Base-by-base conservation (phyloP, 2,888 invertebrate species). In the Tuta absoluta region DNA sequence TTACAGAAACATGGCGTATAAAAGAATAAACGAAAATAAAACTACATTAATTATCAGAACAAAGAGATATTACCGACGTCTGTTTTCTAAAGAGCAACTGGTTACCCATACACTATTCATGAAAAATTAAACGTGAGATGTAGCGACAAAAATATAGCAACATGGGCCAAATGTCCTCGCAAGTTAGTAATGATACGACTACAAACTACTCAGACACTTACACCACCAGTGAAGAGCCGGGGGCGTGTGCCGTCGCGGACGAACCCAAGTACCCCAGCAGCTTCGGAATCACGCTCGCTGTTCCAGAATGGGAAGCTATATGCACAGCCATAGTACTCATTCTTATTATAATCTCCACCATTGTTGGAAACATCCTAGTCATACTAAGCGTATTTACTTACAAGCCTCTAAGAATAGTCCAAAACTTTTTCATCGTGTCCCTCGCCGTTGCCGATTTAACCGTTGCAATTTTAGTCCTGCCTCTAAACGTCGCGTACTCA, bases 341-440 rank as follows among this genome's bases (percentile, higher is more conserved):
- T 58, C 93, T 97, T 71, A 96, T 98, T 76, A 98, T 98, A 69
- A 92, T 98, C 56, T 93, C 96, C 69, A 98, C 98, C 28, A 95
- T 98, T 66, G 94, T 98, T 64, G 98, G 98, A 63, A 98, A 98
- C 87, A 95, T 97, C 66, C 92, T 99, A 71, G 98, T 98, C 63
- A 98, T 98, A 73, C 93, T 98, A 49, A 97, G 98, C 79, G 98
- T 98, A n/a, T 98, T 98, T 89, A 98, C 97, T 0, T 97, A 98
- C 87, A 95, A 97, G 79, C 98, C 98, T 1, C 91, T 98, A 62
- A 93, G 98, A 69, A 98, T 97, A 74, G 98, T 98, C 37, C 98
- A 98, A 83, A 98, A 98, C 87, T 98, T 98, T 89, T 98, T 98
- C 89, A 97, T 98, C 75, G 98, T 98, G 0, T 98, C 98, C 1